Evolutionary conservation across 2,797 vertebrate species (phyloP), one percentile per base, ranked within the genome.

Genomic region (Phoeniculus purpureus): DNA sequence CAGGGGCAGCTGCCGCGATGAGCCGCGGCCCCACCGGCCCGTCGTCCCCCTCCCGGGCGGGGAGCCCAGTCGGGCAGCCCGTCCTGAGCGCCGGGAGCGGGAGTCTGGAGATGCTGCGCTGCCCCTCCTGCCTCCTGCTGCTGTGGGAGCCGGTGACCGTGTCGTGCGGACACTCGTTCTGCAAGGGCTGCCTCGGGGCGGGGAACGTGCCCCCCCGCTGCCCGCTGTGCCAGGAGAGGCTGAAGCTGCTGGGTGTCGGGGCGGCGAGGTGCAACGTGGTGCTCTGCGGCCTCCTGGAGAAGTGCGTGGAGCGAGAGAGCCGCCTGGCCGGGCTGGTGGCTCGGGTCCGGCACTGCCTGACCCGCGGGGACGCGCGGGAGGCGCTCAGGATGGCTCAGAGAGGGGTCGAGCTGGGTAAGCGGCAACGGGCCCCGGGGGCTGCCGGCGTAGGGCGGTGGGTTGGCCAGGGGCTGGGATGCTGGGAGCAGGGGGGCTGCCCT

Each of bases 121-220:
- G 98, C 79, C 98, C 98, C 6, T 85, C 96, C 29, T 99, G 98
- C 45, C 96, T 94, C 79, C 96, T 98, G 79, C 94, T 98, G 13
- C 97, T 99, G 94, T 97, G 97, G 94, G 98, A 98, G 85, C 98
- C 98, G 55, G 97, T 98, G 92, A 98, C 98, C n/a, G 90, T 98
- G 92, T 94, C 96, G 13, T 99, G 98, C 96, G 98, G 98, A 1
- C 98, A 99, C 96, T 97, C 98, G 19, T 98, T 98, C 87, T 99
- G 98, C 95, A 97, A 97, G 76, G 89, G 97, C 21, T 99, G 98
- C 94, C 95, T 98, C 25, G 89, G 91, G 22, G 93, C 86, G 27
- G 92, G 81, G 43, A 43, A 43, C 92, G 93, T 97, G 25, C 97
- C 97, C 40, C 54, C 97, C 66, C 97, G 93, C 84, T 99, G 98